A percentile compares a stretch with the other conserved stretches of the same genome.
Conservation (phyloP, 1,140 invertebrate genomes). For the Heliconius hewitsoni region DNA sequence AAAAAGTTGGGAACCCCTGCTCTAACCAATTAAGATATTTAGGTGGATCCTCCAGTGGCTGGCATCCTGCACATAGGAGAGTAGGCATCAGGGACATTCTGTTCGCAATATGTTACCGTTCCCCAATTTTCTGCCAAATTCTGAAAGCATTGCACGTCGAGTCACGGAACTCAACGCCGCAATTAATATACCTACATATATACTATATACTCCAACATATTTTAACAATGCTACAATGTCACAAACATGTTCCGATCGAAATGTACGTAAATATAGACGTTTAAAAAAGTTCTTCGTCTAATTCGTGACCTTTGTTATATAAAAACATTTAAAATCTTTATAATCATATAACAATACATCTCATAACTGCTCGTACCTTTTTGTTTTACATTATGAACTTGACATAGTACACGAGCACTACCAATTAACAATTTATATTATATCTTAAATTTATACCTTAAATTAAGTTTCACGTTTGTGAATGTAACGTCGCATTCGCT, state of each 20-base stretch:
- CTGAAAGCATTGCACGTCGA: no score
- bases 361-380: neutral
- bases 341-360: neutral
- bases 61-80: no score
- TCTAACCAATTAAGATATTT: neutral
- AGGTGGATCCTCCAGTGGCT: neutral
- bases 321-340: neutral
- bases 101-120: no score
- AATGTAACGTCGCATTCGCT: neutral
- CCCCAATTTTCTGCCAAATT: no score
- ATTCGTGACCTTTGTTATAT: neutral
- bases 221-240: no score
- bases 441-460: conserved; percentile 2
- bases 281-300: neutral
- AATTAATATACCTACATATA: no score
- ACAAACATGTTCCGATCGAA: no score
- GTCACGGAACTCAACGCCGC: no score
- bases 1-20: no score
- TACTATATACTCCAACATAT: no score
- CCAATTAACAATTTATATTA: conserved; percentile 8
- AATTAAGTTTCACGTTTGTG: neutral
- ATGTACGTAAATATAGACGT: neutral
- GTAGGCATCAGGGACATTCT: neutral
- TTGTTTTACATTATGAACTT: conserved; percentile 18
- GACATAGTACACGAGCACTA: conserved; percentile 17